Evolutionary conservation across 2,888 invertebrate species (phyloP).

Genomic region (Stenurella melanura): DNA sequence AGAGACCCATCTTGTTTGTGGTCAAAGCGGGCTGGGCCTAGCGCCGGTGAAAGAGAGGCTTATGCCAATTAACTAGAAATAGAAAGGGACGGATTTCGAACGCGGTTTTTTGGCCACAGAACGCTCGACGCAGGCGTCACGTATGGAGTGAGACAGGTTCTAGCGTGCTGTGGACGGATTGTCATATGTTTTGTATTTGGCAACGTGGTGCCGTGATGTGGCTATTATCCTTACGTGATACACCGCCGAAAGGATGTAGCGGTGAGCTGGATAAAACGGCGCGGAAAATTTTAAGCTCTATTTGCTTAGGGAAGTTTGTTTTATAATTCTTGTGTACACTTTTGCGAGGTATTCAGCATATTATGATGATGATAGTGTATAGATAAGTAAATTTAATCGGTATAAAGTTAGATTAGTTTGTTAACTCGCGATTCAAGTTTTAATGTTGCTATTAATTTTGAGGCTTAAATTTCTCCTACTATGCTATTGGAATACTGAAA

Average conservation of each 20-base stretch:
- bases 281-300: conserved; percentile 50
- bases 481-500: not conserved
- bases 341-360: conserved; percentile 46
- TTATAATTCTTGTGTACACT: conserved; percentile 54
- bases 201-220: conserved; percentile 68
- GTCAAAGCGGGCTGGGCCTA: conserved; percentile 82
- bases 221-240: conserved; percentile 69
- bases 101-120: conserved; percentile 74
- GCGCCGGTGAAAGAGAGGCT: conserved; percentile 81
- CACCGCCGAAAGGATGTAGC: conserved; percentile 56
- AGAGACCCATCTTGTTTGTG: conserved; percentile 80
- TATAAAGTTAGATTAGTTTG: conserved; percentile 40
- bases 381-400: conserved; percentile 47
- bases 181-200: conserved; percentile 70
- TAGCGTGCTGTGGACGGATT: conserved; percentile 58
- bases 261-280: conserved; percentile 53
- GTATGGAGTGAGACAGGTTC: conserved; percentile 62
- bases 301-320: conserved; percentile 54
- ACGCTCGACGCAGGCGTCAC: conserved; percentile 71
- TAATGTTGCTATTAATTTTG: not conserved
- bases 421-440: conserved; percentile 8
- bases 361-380: conserved; percentile 39
- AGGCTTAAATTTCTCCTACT: not conserved
- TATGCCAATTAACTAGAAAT: conserved; percentile 78
- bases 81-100: conserved; percentile 68